A percentile compares a stretch with the other conserved stretches of the same genome.
Conservation (phyloP, 2,113 vertebrate genomes). For the Furnarius figulus region DNA sequence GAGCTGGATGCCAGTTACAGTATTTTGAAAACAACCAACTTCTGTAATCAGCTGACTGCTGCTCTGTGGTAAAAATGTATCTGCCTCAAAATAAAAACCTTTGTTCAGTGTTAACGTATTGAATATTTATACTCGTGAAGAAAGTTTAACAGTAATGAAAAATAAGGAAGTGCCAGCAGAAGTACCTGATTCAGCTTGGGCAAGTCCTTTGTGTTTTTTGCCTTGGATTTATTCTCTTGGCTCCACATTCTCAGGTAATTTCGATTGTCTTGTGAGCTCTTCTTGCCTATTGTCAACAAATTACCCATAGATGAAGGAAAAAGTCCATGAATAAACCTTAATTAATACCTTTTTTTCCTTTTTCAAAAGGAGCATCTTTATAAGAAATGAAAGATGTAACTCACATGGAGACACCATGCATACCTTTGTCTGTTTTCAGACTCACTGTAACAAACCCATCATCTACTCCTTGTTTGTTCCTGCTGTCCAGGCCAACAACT, state of each 20-base stretch:
- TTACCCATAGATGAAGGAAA: neutral
- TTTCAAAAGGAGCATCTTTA: conserved; percentile 9
- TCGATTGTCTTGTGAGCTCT: conserved; percentile 89
- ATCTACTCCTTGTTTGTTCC: conserved; percentile 82
- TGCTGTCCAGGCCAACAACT: conserved; percentile 84
- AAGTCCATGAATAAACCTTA: neutral
- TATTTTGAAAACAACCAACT: neutral
- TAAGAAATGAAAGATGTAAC: neutral
- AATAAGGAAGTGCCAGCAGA: neutral
- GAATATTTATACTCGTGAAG: neutral
- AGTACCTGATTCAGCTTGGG: conserved; percentile 94
- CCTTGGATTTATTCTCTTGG: conserved; percentile 86
- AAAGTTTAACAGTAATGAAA: neutral
- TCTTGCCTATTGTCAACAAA: conserved; percentile 81
- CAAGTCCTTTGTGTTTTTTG: conserved; percentile 87
- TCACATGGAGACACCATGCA: neutral
- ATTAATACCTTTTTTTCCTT: neutral
- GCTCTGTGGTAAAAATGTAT: neutral
- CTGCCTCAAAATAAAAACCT: neutral
- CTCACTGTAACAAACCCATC: conserved; percentile 94
- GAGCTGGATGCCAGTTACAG: neutral
- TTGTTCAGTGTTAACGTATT: neutral
- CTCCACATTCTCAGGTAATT: conserved; percentile 93
- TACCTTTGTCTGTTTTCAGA: conserved; percentile 92
- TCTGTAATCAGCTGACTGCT: neutral